These are phyloP conservation scores for Rhagophthalmus giganteus DNA, from an alignment of 2,888 invertebrate genomes.

Conservation along the genomic window DNA sequence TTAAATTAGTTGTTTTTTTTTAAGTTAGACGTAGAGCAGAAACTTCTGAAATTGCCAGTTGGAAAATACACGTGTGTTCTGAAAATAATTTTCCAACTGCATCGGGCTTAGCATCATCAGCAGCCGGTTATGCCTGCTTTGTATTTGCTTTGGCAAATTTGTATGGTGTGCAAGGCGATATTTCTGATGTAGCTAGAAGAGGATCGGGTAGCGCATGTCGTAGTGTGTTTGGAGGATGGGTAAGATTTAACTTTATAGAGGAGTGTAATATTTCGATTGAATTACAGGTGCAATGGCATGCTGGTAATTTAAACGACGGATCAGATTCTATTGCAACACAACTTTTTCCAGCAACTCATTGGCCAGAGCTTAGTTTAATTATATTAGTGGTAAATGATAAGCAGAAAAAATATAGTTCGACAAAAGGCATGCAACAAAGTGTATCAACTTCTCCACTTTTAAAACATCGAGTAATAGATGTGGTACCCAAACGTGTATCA, in stretches of 20 bases:
- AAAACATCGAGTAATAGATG: conserved; percentile 68
- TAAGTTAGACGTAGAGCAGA: conserved; percentile 58
- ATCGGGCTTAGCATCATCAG: conserved; percentile 96
- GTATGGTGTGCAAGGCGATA: conserved; percentile 72
- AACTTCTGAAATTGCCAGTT: too few relatives aligned
- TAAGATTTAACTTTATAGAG: conserved; percentile 34
- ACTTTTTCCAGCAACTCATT: conserved; percentile 74
- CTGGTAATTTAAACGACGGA: conserved; percentile 67
- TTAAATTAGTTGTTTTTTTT: conserved; percentile 34
- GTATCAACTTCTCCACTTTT: conserved; percentile 82
- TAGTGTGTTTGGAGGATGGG: conserved; percentile 90
- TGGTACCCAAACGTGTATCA: conserved; percentile 73
- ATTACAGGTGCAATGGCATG: conserved; percentile 78
- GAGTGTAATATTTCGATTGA: neutral
- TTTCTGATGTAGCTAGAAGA: conserved; percentile 77
- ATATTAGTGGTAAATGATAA: conserved; percentile 85
- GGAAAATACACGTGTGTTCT: conserved; percentile 82
- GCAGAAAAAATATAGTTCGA: conserved; percentile 84
- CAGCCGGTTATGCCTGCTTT: conserved; percentile 96
- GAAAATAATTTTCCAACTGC: conserved; percentile 98
- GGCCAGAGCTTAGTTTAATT: conserved; percentile 88
- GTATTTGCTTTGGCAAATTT: conserved; percentile 77
- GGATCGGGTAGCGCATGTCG: conserved; percentile 97
- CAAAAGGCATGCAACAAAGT: conserved; percentile 84
- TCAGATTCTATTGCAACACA: conserved; percentile 76